Evolutionary conservation across 2,113 vertebrate genomes (phyloP).

Genomic region (Thermophis baileyi): DNA sequence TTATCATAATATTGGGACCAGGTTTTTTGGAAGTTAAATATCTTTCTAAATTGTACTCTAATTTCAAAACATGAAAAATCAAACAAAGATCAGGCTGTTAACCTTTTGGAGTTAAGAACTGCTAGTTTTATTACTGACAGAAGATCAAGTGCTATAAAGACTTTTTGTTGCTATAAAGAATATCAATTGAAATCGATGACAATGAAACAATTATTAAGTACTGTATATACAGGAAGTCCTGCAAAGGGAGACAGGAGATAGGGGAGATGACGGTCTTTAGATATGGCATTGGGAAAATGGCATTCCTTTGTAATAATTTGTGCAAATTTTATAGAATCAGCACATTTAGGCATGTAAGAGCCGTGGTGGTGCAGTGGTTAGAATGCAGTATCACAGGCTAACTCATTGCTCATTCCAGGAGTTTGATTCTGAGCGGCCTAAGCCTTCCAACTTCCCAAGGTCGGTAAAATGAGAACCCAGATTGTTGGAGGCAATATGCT

Average conservation of each 20-base stretch:
- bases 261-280: background rate
- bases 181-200: background rate
- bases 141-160: background rate
- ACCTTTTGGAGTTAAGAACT: background rate
- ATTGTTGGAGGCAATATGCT: too few species aligned
- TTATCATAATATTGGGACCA: background rate
- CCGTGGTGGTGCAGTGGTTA: too few species aligned
- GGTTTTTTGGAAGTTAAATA: background rate
- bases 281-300: too few species aligned
- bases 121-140: background rate
- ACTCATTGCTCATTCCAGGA: too few species aligned
- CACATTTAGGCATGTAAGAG: background rate
- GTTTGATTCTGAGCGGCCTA: too few species aligned
- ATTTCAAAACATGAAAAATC: background rate
- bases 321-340: background rate
- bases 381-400: too few species aligned
- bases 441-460: too few species aligned
- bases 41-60: background rate
- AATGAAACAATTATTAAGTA: too few species aligned
- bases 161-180: background rate
- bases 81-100: background rate
- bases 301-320: background rate
- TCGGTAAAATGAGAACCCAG: too few species aligned
- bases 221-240: background rate
- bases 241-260: background rate